phyloP scores from a whole-genome alignment of 2,888 invertebrate genomes.

The Arenicola marina region DNA sequence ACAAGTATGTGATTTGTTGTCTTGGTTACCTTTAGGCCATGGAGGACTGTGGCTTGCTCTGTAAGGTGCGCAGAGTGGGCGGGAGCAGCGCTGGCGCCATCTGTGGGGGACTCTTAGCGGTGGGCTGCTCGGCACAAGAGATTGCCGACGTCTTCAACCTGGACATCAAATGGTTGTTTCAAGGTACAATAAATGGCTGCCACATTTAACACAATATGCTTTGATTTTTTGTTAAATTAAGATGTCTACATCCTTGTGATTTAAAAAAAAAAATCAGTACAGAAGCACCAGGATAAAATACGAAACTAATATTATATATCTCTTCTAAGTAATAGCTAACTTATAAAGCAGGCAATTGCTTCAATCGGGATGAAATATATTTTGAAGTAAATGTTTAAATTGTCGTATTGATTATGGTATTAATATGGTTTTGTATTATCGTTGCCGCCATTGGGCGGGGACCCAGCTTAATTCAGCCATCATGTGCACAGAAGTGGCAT shows the following conservation, averaged over 20 bases:
- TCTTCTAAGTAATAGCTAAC: not conserved
- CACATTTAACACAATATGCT: not conserved
- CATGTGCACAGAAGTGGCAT: no score
- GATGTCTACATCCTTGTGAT: not conserved
- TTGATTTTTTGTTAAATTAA: not conserved
- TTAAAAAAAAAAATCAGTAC: no score
- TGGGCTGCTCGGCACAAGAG: slow-evolving; percentile 34
- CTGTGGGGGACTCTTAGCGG: slow-evolving; percentile 33
- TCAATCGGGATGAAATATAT: not conserved
- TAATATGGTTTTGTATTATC: no score
- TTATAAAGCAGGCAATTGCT: not conserved
- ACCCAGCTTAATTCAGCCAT: no score
- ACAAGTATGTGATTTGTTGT: not conserved
- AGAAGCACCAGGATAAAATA: not conserved
- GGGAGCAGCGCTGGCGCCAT: slow-evolving; percentile 37
- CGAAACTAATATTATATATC: not conserved
- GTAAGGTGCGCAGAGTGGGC: slow-evolving; percentile 23
- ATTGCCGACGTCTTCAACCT: slow-evolving; percentile 34
- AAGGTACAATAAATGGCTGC: slow-evolving; percentile 21
- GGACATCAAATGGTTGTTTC: slow-evolving; percentile 34
- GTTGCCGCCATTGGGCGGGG: no score
- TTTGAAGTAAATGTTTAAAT: no score
- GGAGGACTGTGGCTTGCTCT: slow-evolving; percentile 31
- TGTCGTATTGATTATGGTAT: no score
- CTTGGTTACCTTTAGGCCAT: slow-evolving; percentile 26